Evolutionary conservation across 2,113 vertebrate species (phyloP), one percentile per base, ranked within the genome.

Genomic region (Brachionichthys hirsutus): DNA sequence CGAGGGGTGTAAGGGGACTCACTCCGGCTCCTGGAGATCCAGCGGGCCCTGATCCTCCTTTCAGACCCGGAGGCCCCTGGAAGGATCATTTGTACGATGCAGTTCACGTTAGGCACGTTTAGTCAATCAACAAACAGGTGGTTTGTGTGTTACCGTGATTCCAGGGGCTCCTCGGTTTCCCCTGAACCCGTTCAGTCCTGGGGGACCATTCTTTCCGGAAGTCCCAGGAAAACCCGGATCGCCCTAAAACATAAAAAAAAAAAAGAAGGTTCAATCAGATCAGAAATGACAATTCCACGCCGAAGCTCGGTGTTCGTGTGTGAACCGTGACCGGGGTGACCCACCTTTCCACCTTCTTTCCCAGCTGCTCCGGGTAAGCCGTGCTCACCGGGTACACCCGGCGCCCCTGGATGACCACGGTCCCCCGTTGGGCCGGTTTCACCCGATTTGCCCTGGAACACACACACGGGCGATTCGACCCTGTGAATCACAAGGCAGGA

Each of bases 291-390:
- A 1, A 48, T 7, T 41, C 0, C 36, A 13, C 7, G 12, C 0
- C 17, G 4, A 17, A 15, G 9, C 34, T 48, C 15, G 36, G 13
- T 35, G 19, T 46, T 18, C 17, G 22, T n/a, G 19, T 34, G 45
- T 4, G 20, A 42, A 30, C n/a, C n/a, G 35, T 9, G 52, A 45
- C 5, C 35, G 18, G 43, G 17, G 35, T 40, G 4, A 57, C 88
- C 49, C 71, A 99, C 97, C 94, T 99, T 99, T 2, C 92, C 93
- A 7, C 97, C 97, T 85, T 99, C 97, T 64, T 99, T 99, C 24
- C 97, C 97, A 45, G 95, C 92, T 3, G 93, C 70, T 12, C 97
- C 97, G 22, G 97, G 95, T 65, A 99, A 93, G 30, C 97, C 97
- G 56, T 98, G 95, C 77, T 99, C 96, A 43, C 97, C 97, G 19